Base-by-base conservation (phyloP, 2,797 vertebrate genomes). In the Microctenopoma steveboyesi region DNA sequence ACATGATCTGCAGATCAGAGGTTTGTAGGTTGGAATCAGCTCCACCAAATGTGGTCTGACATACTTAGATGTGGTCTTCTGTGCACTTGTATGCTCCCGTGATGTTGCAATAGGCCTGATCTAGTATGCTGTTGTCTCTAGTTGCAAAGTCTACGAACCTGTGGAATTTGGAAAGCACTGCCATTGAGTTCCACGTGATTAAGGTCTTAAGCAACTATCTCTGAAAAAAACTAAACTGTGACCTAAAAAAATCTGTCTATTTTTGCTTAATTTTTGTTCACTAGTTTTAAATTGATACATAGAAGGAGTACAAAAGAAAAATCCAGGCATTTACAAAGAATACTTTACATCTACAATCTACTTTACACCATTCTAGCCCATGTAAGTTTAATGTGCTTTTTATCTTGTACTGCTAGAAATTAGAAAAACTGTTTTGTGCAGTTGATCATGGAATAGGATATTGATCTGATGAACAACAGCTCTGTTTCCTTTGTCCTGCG, bases 391-490 rank as follows among this genome's bases (percentile, higher is more conserved):
- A 67, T 57, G 25, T 33, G 28, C 45, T 39, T 40, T 78, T 61
- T 37, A 12, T 66, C 65, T 67, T 78, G 60, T 27, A 3, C 72
- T 7, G 4, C 53, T 7, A 13, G 45, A 76, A 68, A 64, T 54
- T 74, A 18, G 43, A 62, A 30, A 57, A 13, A 42, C 9, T 40
- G 55, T 82, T 73, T 58, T 72, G 69, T 64, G 67, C 72, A 79
- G 54, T 52, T 85, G 76, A 81, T 74, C 76, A 40, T 77, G 48
- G 75, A 76, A 85, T 73, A 86, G 51, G 67, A 68, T 88, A 91
- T 87, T 76, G 86, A 92, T 89, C 74, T 71, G 63, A 77, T 59
- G 69, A 65, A 56, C 50, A 73, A 68, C 72, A 70, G 8, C 49
- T 69, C 54, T 74, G 69, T 49, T 77, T 57, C 37, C 37, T 28